Conservation (phyloP, 1,140 invertebrate species). For the Nasonia giraulti region DNA sequence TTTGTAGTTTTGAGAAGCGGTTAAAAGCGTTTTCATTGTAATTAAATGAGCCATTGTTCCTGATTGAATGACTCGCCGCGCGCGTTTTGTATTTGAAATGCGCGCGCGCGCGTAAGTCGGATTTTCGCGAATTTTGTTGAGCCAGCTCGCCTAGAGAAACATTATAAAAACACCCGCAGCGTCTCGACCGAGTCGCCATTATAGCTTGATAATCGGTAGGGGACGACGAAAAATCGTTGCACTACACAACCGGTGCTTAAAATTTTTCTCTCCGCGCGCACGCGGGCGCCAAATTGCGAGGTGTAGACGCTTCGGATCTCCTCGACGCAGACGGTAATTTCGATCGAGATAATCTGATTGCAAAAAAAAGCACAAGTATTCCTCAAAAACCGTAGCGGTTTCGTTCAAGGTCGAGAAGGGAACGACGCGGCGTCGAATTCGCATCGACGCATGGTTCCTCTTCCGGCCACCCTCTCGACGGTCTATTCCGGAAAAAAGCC, state of each 20-base stretch:
- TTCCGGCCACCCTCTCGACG: slow-evolving; percentile 33
- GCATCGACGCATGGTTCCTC: slow-evolving; percentile 42
- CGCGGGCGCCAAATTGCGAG: not conserved
- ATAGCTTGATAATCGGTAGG: no score
- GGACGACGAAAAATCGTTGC: not conserved
- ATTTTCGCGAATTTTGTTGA: not conserved
- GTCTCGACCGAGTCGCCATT: not conserved
- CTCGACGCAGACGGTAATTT: not conserved
- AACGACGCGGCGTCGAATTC: slow-evolving; percentile 14
- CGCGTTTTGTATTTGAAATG: slow-evolving; percentile 19
- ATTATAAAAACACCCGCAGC: not conserved
- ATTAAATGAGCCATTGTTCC: slow-evolving; percentile 49
- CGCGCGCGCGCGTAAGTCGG: not conserved
- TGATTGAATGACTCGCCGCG: slow-evolving; percentile 20
- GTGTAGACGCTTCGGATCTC: not conserved
- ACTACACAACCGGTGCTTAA: not conserved
- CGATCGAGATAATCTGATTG: not conserved
- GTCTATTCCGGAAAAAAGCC: slow-evolving; percentile 31
- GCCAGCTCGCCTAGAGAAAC: not conserved
- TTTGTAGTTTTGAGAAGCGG: not conserved
- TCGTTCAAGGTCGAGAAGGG: not conserved
- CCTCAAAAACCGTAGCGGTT: not conserved
- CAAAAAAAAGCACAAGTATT: not conserved
- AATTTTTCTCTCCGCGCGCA: not conserved
- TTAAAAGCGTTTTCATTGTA: slow-evolving; percentile 28